These are phyloP conservation scores for Orientallactaga bullata DNA, from an alignment of 2,113 vertebrate species.

Conservation along the genomic window DNA sequence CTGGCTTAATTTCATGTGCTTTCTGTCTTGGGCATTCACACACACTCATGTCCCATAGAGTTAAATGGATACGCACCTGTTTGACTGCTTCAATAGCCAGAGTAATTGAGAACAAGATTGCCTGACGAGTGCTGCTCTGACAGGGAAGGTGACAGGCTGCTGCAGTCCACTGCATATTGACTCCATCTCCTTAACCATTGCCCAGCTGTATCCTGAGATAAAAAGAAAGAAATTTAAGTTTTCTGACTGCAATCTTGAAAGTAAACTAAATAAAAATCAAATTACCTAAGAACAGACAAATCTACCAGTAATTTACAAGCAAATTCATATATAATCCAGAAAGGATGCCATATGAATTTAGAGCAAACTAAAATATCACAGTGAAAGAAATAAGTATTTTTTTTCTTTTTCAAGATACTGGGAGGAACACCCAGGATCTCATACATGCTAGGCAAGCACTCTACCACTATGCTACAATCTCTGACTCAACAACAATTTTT, in stretches of 20 bases:
- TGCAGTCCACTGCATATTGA: conserved; percentile 86
- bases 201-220: conserved; percentile 92
- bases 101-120: conserved; percentile 89
- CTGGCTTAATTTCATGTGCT: not conserved
- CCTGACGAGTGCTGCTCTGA: conserved; percentile 91
- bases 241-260: conserved; percentile 6
- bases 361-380: conserved; percentile 39
- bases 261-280: conserved; percentile 46
- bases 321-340: conserved; percentile 19
- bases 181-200: conserved; percentile 93
- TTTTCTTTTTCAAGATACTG: not conserved
- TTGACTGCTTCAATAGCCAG: conserved; percentile 93
- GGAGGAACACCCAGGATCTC: not conserved
- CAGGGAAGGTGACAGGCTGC: conserved; percentile 93
- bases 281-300: conserved; percentile 2
- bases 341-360: conserved; percentile 11
- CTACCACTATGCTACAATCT: not conserved
- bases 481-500: not conserved
- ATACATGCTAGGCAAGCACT: not conserved
- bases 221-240: conserved; percentile 51
- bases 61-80: conserved; percentile 86
- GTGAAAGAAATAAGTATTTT: not conserved
- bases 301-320: not conserved
- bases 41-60: not conserved
- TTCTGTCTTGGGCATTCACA: not conserved